Evolutionary conservation across 2,888 invertebrate genomes (phyloP).

Genomic region (Malthinus flaveolus): DNA sequence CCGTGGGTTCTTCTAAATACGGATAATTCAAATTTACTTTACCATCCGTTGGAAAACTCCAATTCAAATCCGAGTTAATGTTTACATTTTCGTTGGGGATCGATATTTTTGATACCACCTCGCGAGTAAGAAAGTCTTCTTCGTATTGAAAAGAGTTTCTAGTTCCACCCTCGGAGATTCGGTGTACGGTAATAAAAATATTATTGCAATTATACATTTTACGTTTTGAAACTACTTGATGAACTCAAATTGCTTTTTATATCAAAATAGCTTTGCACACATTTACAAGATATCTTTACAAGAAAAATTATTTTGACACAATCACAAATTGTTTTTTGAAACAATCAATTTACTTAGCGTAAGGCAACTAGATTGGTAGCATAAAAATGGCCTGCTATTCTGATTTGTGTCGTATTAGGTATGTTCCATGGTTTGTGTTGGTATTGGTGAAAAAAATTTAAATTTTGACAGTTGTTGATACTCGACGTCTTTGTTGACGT

Average conservation of each 20-base stretch:
- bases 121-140: slow-evolving; percentile 42
- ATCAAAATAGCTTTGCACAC: slow-evolving; percentile 47
- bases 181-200: slow-evolving; percentile 45
- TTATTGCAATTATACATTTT: slow-evolving; percentile 44
- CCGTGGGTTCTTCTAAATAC: slow-evolving; percentile 36
- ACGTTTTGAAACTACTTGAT: slow-evolving; percentile 46
- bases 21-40: slow-evolving; percentile 38
- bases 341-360: too few relatives aligned
- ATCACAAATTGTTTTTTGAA: neutral
- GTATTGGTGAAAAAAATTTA: too few relatives aligned
- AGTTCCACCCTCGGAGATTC: slow-evolving; percentile 39
- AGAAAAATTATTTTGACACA: slow-evolving; percentile 7
- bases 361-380: too few relatives aligned
- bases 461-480: too few relatives aligned
- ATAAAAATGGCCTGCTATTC: too few relatives aligned
- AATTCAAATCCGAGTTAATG: slow-evolving; percentile 27
- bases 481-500: too few relatives aligned
- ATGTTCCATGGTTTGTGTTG: too few relatives aligned
- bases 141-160: slow-evolving; percentile 42
- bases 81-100: slow-evolving; percentile 36
- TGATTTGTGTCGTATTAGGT: too few relatives aligned
- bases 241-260: slow-evolving; percentile 29
- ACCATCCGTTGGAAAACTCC: slow-evolving; percentile 26
- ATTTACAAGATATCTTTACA: slow-evolving; percentile 15
- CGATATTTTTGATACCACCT: slow-evolving; percentile 42